Conservation (phyloP, 1,140 invertebrate species). For the Nylanderia fulva region DNA sequence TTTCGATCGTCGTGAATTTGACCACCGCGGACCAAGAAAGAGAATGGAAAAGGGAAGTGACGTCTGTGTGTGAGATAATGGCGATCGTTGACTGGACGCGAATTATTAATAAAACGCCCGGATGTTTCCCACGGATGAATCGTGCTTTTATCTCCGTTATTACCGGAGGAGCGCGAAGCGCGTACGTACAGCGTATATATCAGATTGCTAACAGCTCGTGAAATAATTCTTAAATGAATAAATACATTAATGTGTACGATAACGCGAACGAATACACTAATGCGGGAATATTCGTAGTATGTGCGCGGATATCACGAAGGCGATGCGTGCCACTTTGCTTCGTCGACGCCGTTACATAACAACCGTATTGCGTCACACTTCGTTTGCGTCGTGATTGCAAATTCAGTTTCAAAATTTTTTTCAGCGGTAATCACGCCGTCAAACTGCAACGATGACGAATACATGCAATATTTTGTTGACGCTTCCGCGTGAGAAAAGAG, state of each 20-base stretch:
- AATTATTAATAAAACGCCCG: constrained; percentile 48
- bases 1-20: constrained; percentile 61
- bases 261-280: constrained; percentile 27
- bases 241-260: constrained; percentile 38
- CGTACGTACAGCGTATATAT: constrained; percentile 12
- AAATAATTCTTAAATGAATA: constrained; percentile 42
- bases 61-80: constrained; percentile 2
- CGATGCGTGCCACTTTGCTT: constrained; percentile 11
- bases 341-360: constrained; percentile 22
- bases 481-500: constrained; percentile 44
- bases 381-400: constrained; percentile 23
- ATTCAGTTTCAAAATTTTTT: constrained; percentile 39
- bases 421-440: not conserved
- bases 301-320: not conserved
- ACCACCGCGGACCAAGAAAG: not conserved
- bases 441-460: constrained; percentile 30
- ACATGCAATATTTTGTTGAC: not conserved
- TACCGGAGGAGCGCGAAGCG: not conserved
- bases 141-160: constrained; percentile 33
- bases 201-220: constrained; percentile 50
- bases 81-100: constrained; percentile 34
- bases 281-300: constrained; percentile 31
- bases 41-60: constrained; percentile 14
- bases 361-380: not conserved
- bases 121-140: constrained; percentile 50